Percentiles rank a stretch among this genome's conserved stretches.
Evolutionary conservation across 1,140 invertebrate genomes (phyloP).

Genomic region (Drosophila watanabei): DNA sequence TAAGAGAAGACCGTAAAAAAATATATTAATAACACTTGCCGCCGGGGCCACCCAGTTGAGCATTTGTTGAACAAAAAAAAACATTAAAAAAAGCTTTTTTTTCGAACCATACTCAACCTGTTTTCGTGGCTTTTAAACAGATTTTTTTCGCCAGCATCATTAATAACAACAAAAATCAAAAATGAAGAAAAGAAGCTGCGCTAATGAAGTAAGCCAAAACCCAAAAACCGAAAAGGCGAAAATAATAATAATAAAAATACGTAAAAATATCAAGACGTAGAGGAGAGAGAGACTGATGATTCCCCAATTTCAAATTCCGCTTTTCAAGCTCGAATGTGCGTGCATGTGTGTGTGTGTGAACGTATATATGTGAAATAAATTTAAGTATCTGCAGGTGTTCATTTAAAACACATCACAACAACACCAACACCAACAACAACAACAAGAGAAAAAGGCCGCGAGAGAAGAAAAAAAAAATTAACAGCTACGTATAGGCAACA

Average conservation of each 20-base stretch:
- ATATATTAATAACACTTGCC: slow-evolving; percentile 30
- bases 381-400: slow-evolving; percentile 85
- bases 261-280: slow-evolving; percentile 34
- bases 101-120: slow-evolving; percentile 41
- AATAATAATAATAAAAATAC: slow-evolving; percentile 26
- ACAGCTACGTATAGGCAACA: slow-evolving; percentile 72
- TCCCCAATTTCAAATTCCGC: slow-evolving; percentile 80
- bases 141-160: slow-evolving; percentile 67
- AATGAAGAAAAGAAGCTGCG: slow-evolving; percentile 51
- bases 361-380: slow-evolving; percentile 71
- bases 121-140: slow-evolving; percentile 38
- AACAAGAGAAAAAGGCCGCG: slow-evolving; percentile 70
- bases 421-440: slow-evolving; percentile 67
- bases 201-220: slow-evolving; percentile 75
- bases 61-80: slow-evolving; percentile 8
- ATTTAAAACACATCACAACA: slow-evolving; percentile 83
- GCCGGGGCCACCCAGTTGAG: slow-evolving; percentile 46
- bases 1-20: slow-evolving; percentile 6
- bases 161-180: slow-evolving; percentile 53
- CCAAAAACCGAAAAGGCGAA: slow-evolving; percentile 18
- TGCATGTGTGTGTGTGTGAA: background rate
- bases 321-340: slow-evolving; percentile 65
- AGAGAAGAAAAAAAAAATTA: slow-evolving; percentile 63
- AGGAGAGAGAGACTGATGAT: slow-evolving; percentile 67
- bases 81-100: slow-evolving; percentile 27